phyloP scores from a whole-genome alignment of 2,888 invertebrate genomes.

The Acleris literana region DNA sequence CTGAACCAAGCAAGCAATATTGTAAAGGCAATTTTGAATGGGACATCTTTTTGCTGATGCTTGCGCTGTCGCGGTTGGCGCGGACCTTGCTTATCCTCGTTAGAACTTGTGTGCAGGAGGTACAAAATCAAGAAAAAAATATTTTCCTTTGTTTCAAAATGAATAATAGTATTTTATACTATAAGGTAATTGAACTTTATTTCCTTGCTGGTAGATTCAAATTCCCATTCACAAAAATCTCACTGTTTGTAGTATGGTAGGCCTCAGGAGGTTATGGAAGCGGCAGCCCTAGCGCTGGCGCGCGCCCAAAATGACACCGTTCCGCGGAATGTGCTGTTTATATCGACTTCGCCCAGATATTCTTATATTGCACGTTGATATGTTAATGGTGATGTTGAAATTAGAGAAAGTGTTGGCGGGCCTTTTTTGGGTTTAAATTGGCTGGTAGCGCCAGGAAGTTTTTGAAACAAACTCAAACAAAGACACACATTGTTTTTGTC shows the following conservation, averaged over 20 bases:
- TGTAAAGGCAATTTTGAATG: too few relatives aligned
- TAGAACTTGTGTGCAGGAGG: too few relatives aligned
- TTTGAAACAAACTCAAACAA: too few relatives aligned
- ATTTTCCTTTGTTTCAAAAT: too few relatives aligned
- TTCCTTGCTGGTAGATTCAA: too few relatives aligned
- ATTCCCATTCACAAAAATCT: too few relatives aligned
- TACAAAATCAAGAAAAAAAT: too few relatives aligned
- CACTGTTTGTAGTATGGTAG: too few relatives aligned
- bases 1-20: too few relatives aligned
- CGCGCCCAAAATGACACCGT: conserved; percentile 29
- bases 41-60: not conserved
- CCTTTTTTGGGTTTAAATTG: conserved; percentile 6
- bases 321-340: conserved; percentile 34
- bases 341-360: conserved; percentile 37
- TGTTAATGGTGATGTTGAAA: conserved; percentile 67
- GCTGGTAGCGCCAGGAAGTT: not conserved
- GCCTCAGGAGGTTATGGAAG: not conserved
- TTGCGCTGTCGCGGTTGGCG: conserved; percentile 7
- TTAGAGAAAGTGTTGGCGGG: conserved; percentile 36
- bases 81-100: conserved; percentile 4
- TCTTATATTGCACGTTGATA: conserved; percentile 50
- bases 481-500: too few relatives aligned
- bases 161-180: too few relatives aligned
- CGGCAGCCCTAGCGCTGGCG: conserved; percentile 29
- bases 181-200: too few relatives aligned